Percentiles rank a stretch among this genome's conserved stretches.
phyloP scores from a whole-genome alignment of 2,888 invertebrate genomes.

The Drosophila fungiperda region DNA sequence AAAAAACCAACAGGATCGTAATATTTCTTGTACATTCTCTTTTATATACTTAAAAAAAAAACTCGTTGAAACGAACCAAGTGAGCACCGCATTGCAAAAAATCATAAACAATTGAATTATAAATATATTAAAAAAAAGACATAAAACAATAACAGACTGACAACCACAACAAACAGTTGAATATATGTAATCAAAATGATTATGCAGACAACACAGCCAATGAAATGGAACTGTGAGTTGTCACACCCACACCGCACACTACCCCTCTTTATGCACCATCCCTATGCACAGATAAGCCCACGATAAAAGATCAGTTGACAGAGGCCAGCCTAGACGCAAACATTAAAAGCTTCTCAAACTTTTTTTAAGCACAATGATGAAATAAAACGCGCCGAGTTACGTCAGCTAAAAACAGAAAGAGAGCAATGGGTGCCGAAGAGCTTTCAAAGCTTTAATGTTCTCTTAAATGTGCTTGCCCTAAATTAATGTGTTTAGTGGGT shows the following conservation, averaged over 20 bases:
- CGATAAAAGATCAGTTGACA: constrained; percentile 35
- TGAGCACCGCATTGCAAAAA: constrained; percentile 11
- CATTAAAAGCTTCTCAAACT: constrained; percentile 17
- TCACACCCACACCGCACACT: not conserved
- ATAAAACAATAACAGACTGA: constrained; percentile 9
- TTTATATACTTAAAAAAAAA: not conserved
- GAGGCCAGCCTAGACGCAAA: constrained; percentile 18
- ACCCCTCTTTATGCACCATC: not conserved
- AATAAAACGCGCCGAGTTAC: constrained; percentile 39
- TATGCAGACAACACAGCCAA: constrained; percentile 70
- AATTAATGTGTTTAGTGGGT: constrained; percentile 29
- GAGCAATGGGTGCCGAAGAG: constrained; percentile 18
- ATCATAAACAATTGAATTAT: constrained; percentile 56
- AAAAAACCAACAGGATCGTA: constrained; percentile 4
- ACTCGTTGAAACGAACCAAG: not conserved
- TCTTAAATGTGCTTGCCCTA: constrained; percentile 21
- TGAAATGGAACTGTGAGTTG: constrained; percentile 29
- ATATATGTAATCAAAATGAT: constrained; percentile 74
- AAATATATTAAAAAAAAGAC: constrained; percentile 4
- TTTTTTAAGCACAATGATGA: constrained; percentile 45
- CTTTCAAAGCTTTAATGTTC: constrained; percentile 33
- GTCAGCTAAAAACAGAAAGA: constrained; percentile 37
- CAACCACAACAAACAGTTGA: constrained; percentile 31
- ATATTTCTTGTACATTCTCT: not conserved
- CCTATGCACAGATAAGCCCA: constrained; percentile 36